Evolutionary conservation across 1,140 invertebrate species (phyloP), one percentile per base, ranked within the genome.

Genomic region (Amphibalanus amphitrite): DNA sequence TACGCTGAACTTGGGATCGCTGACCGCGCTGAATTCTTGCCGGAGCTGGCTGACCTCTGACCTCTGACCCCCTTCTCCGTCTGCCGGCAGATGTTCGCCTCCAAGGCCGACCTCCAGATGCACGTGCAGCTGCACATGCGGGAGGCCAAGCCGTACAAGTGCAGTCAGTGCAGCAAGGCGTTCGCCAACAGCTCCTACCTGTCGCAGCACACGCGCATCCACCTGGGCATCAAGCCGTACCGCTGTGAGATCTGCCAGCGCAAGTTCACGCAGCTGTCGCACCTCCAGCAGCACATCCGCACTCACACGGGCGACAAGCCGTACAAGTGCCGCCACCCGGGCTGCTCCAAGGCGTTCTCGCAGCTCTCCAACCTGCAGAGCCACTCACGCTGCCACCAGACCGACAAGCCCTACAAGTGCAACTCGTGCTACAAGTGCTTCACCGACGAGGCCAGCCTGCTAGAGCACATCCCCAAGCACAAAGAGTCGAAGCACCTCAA

Each of bases 171-270:
- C 85, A 90, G 90, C 75, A 98, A 98, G 84, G 91, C 95, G 72
- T 99, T 99, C 83, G 96, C 96, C 77, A 99, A 98, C 85, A 96
- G 93, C 77, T 97, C 94, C 76, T 99, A 99, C 85, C 86, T 99
- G 78, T 96, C 94, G 29, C 97, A 99, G 82, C 97, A 99, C 82
- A 96, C 93, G 74, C 86, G 97, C 77, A 99, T 99, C 79, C 97
- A 99, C 83, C 85, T 97, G 75, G 96, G 79, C 77, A 95, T 97
- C 82, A 97, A 97, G 82, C 95, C 95, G 64, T 93, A 93, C 84
- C 87, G 91, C 40, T 98, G 96, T 83, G 94, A 97, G 83, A 97
- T 97, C 80, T 98, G 82, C 87, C 80, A 98, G 82, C 87, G 94
- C 79, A 96, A 98, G 84, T 99, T 99, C 83, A 99, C 97, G 38